Conservation (phyloP, 35 echinoderm and acorn worm species). For the Holothuria glaberrima region DNA sequence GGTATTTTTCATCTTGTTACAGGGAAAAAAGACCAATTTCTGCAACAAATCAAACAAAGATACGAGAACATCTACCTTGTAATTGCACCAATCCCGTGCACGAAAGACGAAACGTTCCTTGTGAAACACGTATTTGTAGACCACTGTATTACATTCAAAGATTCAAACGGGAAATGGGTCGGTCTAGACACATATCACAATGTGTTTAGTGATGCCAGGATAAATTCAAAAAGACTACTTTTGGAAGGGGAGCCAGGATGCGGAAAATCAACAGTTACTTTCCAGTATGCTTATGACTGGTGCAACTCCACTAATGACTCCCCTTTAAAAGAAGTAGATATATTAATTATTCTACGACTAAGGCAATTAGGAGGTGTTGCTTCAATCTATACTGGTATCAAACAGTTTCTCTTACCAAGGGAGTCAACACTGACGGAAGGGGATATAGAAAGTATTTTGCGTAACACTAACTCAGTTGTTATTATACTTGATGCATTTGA, state of each 20-base stretch:
- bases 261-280: constrained; percentile 7
- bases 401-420: neutral
- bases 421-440: neutral
- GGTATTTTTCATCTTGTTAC: too few species aligned
- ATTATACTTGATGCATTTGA: constrained; percentile 2
- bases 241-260: neutral
- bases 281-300: neutral
- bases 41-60: too few species aligned
- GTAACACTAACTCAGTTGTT: neutral
- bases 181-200: neutral
- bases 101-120: too few species aligned
- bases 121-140: too few species aligned
- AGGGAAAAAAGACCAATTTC: too few species aligned
- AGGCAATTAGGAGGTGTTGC: neutral
- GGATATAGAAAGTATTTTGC: neutral
- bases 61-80: too few species aligned
- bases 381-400: neutral
- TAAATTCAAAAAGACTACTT: neutral
- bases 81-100: too few species aligned
- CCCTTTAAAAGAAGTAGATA: neutral
- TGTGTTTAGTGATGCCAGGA: neutral
- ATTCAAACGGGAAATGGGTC: neutral
- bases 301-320: neutral
- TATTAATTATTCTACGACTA: neutral
- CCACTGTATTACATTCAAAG: too few species aligned